Evolutionary conservation across 2,888 invertebrate species (phyloP), one percentile per base, ranked within the genome.

Genomic region (Neoascia interrupta): DNA sequence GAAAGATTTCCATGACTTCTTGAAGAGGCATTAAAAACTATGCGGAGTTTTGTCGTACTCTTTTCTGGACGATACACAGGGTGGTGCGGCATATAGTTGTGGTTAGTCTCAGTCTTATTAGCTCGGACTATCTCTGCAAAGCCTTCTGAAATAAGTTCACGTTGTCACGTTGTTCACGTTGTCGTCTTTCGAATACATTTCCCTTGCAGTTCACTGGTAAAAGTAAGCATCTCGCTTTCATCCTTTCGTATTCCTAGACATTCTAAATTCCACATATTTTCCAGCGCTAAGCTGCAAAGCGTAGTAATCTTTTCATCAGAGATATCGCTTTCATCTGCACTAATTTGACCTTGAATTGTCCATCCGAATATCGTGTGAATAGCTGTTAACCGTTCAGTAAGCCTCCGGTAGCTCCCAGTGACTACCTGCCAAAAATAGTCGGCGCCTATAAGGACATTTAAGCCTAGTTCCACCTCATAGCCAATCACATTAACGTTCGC

Each of bases 221-320:
- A 41, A 1, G 5, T 19, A 10, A 5, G 26, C 11, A 56, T 31
- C 13, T 43, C 56, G 13, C 5, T 11, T 41, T 41, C 19, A 18
- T 43, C 28, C 1, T 31, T 43, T 43, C 28, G 18, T 31, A 56
- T 43, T 13, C 41, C 41, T 31, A 56, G n/a, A 1, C 39, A 19
- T 19, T 56, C 41, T 13, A 43, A 10, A 4, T 43, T 41, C 31
- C 31, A 56, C 56, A 31, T 31, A 19, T 41, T 23, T 31, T 41
- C 26, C 19, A 26, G 4, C 41, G 11, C 5, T 11, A 43, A 23
- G 10, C 26, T 5, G 8, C 26, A 26, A 26, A 26, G 26, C 8
- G 26, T 5, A 26, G 5, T 5, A 5, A 8, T 5, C 4, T 5
- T 8, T 26, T 26, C 26, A 8, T 5, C 4, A 26, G 4, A 4